Conservation (phyloP, 2,113 vertebrate species). For the Petromus typicus region DNA sequence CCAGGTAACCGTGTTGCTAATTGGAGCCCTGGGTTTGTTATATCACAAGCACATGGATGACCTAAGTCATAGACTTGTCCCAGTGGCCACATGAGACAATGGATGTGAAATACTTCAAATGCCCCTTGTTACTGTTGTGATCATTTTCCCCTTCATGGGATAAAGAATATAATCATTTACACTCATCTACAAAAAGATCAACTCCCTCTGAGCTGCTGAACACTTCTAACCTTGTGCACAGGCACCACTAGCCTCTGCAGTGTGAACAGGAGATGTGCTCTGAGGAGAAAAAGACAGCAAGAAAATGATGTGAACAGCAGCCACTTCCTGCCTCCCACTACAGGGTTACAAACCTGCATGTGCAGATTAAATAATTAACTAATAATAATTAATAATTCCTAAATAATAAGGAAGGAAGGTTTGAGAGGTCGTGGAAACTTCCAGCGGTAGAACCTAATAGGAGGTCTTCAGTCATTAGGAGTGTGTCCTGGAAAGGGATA, state of each 20-base stretch:
- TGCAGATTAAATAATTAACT: too few relatives aligned
- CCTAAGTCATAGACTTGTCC: not conserved
- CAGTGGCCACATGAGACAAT: not conserved
- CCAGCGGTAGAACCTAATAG: not conserved
- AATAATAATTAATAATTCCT: too few relatives aligned
- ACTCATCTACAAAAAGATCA: not conserved
- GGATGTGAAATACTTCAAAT: not conserved
- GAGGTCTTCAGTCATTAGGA: not conserved
- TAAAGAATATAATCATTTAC: not conserved
- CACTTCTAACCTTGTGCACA: not conserved
- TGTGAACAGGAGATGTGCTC: not conserved
- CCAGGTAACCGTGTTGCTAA: not conserved
- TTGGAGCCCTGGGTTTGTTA: not conserved
- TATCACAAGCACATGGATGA: too few relatives aligned
- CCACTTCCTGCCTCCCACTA: not conserved
- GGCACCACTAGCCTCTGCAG: not conserved
- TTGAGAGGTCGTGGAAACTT: not conserved
- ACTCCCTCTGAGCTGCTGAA: too few relatives aligned
- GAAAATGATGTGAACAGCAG: rapidly evolving
- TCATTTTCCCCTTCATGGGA: rapidly evolving
- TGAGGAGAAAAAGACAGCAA: not conserved
- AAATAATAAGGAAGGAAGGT: not conserved
- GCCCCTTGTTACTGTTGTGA: not conserved
- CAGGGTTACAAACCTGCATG: rapidly evolving
- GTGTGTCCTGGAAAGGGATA: not conserved